phyloP scores from a whole-genome alignment of 2,113 vertebrate species.

The Heterotilapia buettikoferi region DNA sequence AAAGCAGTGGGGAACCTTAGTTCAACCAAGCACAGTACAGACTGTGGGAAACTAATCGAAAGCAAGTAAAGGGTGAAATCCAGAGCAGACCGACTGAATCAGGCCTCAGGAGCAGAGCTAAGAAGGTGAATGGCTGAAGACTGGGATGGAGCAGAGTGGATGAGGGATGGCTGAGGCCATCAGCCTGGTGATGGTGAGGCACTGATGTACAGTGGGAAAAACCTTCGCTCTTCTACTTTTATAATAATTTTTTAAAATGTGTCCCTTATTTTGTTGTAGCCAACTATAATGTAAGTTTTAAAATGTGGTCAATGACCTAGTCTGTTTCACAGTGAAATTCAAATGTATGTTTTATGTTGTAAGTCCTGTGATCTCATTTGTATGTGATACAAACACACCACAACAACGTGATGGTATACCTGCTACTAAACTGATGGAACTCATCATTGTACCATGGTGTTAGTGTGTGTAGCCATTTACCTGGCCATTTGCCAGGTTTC shows the following conservation, averaged over 20 bases:
- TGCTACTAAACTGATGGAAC: background rate
- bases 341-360: background rate
- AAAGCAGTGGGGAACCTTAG: background rate
- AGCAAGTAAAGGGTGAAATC: background rate
- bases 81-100: background rate
- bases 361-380: background rate
- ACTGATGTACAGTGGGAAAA: background rate
- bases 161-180: background rate
- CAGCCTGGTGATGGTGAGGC: background rate
- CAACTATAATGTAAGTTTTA: background rate
- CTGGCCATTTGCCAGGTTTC: background rate
- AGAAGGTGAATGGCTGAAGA: background rate
- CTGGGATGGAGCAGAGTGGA: background rate
- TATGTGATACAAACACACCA: background rate
- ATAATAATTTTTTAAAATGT: background rate
- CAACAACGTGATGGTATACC: accelerated
- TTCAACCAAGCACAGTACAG: background rate
- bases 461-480: background rate
- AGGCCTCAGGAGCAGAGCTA: background rate
- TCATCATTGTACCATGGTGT: background rate
- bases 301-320: background rate
- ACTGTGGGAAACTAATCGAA: background rate
- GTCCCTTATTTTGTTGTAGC: background rate
- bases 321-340: background rate
- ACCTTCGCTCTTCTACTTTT: background rate